Percentiles rank a stretch among this genome's conserved stretches.
These are phyloP conservation scores for Oreortyx pictus DNA, from an alignment of 2,797 vertebrate genomes.

Conservation along the genomic window DNA sequence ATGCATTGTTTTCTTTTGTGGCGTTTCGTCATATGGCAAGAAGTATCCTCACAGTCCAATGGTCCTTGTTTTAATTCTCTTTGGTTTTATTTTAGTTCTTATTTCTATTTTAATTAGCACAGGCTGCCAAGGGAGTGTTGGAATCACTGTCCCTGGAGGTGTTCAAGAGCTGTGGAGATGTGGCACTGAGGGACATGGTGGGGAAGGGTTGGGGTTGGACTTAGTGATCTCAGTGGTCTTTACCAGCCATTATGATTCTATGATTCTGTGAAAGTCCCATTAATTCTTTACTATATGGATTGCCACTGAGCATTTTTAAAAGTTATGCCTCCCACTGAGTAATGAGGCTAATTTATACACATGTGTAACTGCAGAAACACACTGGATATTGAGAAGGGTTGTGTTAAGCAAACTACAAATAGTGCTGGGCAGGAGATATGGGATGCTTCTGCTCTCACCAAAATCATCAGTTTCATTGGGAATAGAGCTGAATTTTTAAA, in stretches of 20 bases:
- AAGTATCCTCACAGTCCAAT: background rate
- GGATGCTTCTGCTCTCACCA: background rate
- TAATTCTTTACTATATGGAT: background rate
- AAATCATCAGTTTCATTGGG: background rate
- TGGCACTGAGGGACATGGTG: no score
- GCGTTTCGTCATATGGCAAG: background rate
- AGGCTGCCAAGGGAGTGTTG: no score
- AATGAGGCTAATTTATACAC: background rate
- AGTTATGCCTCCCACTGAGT: background rate
- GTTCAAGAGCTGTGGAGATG: no score
- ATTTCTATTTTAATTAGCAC: no score
- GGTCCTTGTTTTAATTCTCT: background rate
- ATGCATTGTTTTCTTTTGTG: background rate
- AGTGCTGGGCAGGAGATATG: background rate
- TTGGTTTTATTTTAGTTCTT: background rate
- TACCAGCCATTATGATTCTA: no score
- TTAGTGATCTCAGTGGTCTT: no score
- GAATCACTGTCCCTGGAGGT: no score
- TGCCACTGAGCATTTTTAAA: background rate
- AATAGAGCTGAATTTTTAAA: slow-evolving; percentile 15
- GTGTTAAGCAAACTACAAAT: background rate
- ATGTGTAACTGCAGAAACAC: rapidly evolving
- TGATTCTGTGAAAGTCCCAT: background rate
- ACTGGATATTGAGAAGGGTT: background rate
- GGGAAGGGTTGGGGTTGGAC: no score